phyloP scores from a whole-genome alignment of 2,797 vertebrate species.

The Neostethus bicornis region DNA sequence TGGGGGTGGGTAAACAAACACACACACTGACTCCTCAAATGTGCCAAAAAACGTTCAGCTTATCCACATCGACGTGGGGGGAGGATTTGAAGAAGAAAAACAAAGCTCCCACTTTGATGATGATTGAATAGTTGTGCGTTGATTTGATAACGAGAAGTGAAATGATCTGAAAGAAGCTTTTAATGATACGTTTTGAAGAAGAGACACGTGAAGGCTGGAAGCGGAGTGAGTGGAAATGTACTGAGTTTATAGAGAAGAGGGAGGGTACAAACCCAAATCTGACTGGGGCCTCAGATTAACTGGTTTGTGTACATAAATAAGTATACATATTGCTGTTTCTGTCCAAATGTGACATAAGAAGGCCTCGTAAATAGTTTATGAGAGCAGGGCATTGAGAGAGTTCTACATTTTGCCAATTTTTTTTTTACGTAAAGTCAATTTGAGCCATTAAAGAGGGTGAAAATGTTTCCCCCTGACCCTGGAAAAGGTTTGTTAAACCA shows the following conservation, averaged over 20 bases:
- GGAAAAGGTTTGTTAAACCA: conserved; percentile 10
- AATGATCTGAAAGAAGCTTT: conserved; percentile 23
- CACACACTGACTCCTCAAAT: conserved; percentile 25
- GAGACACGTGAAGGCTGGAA: conserved; percentile 30
- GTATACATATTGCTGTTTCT: conserved; percentile 65
- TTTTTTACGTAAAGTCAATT: conserved; percentile 17
- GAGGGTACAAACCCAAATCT: conserved; percentile 52
- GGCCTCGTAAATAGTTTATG: conserved; percentile 27
- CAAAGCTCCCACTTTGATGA: background rate
- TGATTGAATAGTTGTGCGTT: background rate
- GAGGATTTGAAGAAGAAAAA: background rate
- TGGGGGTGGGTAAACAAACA: conserved; percentile 38
- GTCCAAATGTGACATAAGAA: conserved; percentile 61
- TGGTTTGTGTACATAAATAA: conserved; percentile 68
- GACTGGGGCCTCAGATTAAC: conserved; percentile 70
- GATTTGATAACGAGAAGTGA: background rate
- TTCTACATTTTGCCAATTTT: background rate
- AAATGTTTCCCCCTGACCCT: too few species aligned
- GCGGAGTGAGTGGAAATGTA: conserved; percentile 73
- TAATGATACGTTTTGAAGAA: conserved; percentile 17
- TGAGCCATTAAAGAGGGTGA: conserved; percentile 4
- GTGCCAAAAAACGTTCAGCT: conserved; percentile 50
- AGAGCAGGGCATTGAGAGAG: conserved; percentile 44
- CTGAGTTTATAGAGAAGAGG: conserved; percentile 60
- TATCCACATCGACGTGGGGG: conserved; percentile 39